These are phyloP conservation scores for Melanchra persicariae DNA, from an alignment of 2,888 invertebrate species.

Conservation along the genomic window DNA sequence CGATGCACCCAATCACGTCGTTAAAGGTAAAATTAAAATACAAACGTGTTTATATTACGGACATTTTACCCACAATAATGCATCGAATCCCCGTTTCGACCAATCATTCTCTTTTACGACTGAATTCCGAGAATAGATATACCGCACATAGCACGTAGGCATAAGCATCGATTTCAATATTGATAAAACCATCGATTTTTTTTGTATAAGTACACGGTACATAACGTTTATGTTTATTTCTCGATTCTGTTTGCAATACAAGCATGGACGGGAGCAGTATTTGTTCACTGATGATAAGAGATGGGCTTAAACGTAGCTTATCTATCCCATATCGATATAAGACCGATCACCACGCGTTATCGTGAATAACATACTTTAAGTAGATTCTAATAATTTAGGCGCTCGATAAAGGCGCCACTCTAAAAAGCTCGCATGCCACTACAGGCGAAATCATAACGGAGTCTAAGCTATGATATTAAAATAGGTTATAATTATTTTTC, in stretches of 20 bases:
- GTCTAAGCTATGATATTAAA: slow-evolving; percentile 10
- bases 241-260: slow-evolving; percentile 62
- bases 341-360: slow-evolving; percentile 68
- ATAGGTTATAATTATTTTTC: neutral
- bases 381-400: slow-evolving; percentile 73
- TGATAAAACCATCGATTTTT: slow-evolving; percentile 58
- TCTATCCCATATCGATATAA: slow-evolving; percentile 62
- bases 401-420: slow-evolving; percentile 73
- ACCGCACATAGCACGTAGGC: slow-evolving; percentile 31
- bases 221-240: slow-evolving; percentile 55
- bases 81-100: slow-evolving; percentile 49
- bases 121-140: slow-evolving; percentile 59
- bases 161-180: slow-evolving; percentile 62
- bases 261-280: slow-evolving; percentile 70
- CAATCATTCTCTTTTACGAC: slow-evolving; percentile 61
- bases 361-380: slow-evolving; percentile 70
- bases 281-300: slow-evolving; percentile 70
- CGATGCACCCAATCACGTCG: slow-evolving; percentile 53
- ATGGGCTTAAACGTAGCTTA: slow-evolving; percentile 66
- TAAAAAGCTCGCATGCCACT: slow-evolving; percentile 56
- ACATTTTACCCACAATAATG: slow-evolving; percentile 54
- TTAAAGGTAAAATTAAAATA: slow-evolving; percentile 62
- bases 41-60: slow-evolving; percentile 55
- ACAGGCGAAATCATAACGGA: slow-evolving; percentile 29
- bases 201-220: slow-evolving; percentile 46